Percentiles rank a stretch among this genome's conserved stretches.
Evolutionary conservation across 1,140 invertebrate genomes (phyloP).

Genomic region (Drosophila equinoxialis): DNA sequence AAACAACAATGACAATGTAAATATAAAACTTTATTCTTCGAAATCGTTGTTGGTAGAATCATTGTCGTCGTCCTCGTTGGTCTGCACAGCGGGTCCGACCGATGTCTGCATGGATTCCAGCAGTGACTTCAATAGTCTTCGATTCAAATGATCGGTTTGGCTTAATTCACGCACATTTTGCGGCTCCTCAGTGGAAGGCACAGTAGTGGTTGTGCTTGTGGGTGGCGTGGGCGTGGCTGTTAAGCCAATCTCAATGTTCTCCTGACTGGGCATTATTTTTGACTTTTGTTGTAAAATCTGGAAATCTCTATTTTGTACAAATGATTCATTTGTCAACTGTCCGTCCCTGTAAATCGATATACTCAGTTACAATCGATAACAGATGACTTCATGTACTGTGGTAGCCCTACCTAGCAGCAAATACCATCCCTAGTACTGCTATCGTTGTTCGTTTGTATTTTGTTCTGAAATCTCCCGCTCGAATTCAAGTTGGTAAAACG

Average conservation of each 20-base stretch:
- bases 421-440: not conserved
- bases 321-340: slow-evolving; percentile 5
- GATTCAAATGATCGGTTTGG: slow-evolving; percentile 76
- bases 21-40: slow-evolving; percentile 57
- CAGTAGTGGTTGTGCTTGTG: slow-evolving; percentile 3
- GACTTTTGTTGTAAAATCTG: slow-evolving; percentile 9
- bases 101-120: slow-evolving; percentile 65
- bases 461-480: slow-evolving; percentile 41
- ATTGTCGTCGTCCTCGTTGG: slow-evolving; percentile 33
- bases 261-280: slow-evolving; percentile 52
- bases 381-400: not conserved
- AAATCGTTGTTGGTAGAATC: slow-evolving; percentile 61
- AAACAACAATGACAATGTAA: slow-evolving; percentile 56
- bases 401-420: not conserved
- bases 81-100: slow-evolving; percentile 22
- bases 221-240: slow-evolving; percentile 46
- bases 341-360: slow-evolving; percentile 14
- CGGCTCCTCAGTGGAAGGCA: slow-evolving; percentile 28
- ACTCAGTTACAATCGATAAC: not conserved
- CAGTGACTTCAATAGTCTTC: slow-evolving; percentile 67
- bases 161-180: slow-evolving; percentile 65
- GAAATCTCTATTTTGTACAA: slow-evolving; percentile 7
- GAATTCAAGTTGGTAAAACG: slow-evolving; percentile 53
- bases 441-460: slow-evolving; percentile 2
- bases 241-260: slow-evolving; percentile 55